Conservation (phyloP, 2,888 invertebrate species). For the Scrobipalpa costella region DNA sequence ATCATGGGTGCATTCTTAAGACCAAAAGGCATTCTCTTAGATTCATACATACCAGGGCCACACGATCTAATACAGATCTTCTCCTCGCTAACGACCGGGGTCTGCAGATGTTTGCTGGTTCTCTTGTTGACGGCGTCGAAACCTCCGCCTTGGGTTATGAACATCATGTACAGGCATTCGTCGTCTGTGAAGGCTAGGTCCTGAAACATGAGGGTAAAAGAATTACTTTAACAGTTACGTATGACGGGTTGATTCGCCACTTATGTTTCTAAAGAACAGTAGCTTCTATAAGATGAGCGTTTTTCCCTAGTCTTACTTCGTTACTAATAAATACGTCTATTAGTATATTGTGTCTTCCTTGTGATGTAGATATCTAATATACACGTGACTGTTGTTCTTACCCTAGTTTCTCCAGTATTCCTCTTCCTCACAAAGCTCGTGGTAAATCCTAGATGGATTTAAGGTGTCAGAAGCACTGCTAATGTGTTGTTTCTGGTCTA, state of each 20-base stretch:
- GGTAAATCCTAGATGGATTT: constrained; percentile 83
- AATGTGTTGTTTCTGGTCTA: too few species aligned
- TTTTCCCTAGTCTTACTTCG: too few species aligned
- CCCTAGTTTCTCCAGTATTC: constrained; percentile 83
- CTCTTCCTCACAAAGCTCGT: constrained; percentile 90
- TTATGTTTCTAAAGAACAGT: too few species aligned
- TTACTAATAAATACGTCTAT: too few species aligned
- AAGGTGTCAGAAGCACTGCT: too few species aligned
- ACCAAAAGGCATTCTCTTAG: not conserved
- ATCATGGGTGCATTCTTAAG: not conserved
- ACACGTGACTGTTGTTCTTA: not conserved
- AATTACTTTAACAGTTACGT: too few species aligned
- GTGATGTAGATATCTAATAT: too few species aligned
- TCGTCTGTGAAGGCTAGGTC: constrained; percentile 91
- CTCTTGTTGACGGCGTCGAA: constrained; percentile 93
- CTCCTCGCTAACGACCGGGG: constrained; percentile 87
- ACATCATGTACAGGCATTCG: constrained; percentile 92
- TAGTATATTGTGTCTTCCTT: too few species aligned
- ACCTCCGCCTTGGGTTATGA: constrained; percentile 90
- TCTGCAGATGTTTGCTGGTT: constrained; percentile 88
- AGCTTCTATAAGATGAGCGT: too few species aligned
- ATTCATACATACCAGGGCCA: constrained; percentile 82
- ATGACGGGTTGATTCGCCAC: too few species aligned
- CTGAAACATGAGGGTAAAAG: constrained; percentile 55
- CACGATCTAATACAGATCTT: constrained; percentile 92